Evolutionary conservation across 2,888 invertebrate genomes (phyloP).

Genomic region (Hipparchia semele): DNA sequence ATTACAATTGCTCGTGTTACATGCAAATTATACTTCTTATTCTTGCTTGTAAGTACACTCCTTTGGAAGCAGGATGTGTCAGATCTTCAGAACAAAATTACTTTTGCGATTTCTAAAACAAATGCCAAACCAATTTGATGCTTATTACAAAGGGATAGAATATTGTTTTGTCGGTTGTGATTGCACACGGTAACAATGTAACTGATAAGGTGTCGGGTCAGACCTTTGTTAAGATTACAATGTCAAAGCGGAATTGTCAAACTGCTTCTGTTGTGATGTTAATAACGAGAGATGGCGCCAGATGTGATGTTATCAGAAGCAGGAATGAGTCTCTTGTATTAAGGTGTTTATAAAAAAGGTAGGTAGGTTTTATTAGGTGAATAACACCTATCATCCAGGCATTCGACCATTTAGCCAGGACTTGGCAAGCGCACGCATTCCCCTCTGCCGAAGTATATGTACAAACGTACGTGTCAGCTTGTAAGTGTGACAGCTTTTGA

Average conservation of each 20-base stretch:
- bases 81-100: slow-evolving; percentile 34
- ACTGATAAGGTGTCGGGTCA: slow-evolving; percentile 73
- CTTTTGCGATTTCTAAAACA: slow-evolving; percentile 26
- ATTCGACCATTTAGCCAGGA: too few relatives aligned
- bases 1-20: not conserved
- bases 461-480: too few relatives aligned
- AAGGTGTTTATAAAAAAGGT: slow-evolving; percentile 2
- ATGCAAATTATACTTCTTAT: slow-evolving; percentile 13
- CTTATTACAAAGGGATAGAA: slow-evolving; percentile 23
- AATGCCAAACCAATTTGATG: slow-evolving; percentile 16
- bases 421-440: too few relatives aligned
- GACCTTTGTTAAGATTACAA: slow-evolving; percentile 74
- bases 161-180: slow-evolving; percentile 43
- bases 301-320: slow-evolving; percentile 56
- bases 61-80: slow-evolving; percentile 39
- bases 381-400: not conserved
- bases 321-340: slow-evolving; percentile 13
- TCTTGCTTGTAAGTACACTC: slow-evolving; percentile 21
- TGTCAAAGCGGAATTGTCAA: slow-evolving; percentile 63
- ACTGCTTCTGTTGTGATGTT: slow-evolving; percentile 67
- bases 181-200: slow-evolving; percentile 45
- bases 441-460: too few relatives aligned
- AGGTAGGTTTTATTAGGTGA: not conserved
- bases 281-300: slow-evolving; percentile 70
- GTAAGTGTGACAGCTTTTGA: too few relatives aligned